Base-by-base conservation (phyloP, 2,888 invertebrate genomes). In the Ophion ventricosus region DNA sequence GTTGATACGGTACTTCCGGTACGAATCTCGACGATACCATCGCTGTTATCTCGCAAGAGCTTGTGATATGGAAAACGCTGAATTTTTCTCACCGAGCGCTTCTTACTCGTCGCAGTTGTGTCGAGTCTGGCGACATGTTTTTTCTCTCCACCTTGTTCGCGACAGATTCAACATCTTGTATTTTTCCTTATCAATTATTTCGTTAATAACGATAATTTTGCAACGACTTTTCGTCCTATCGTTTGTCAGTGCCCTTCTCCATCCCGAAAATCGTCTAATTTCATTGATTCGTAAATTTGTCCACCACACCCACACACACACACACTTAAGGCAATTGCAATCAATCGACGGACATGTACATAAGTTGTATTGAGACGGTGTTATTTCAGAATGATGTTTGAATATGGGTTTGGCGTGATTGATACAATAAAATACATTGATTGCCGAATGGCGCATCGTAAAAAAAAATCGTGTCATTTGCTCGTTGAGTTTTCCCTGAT, bases 401-500 rank as follows among this genome's bases (percentile, higher is more conserved):
- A 75, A 29, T 70, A 81, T 66, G 78, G 56, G 81, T 82, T 81
- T 73, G 66, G 66, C 82, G 82, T 82, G 82, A 84, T 76, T 82
- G 81, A 79, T 82, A 73, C 75, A 79, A 82, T 76, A 84, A 79
- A 23, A 23, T 59, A 75, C 56, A 82, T 63, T 75, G 40, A 57
- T 76, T 76, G 79, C 59, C 73, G 70, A 35, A 63, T 23, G 59
- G 43, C 56, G 64, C n/a, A 11, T 64, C 26, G 23, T 26, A 43
- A 56, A 17, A 56, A 17, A 35, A n/a, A 17, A 17, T 40, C 25
- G 26, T 64, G 8, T 63, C 56, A 20, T n/a, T 69, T 35, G 7
- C 5, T 4, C 25, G 14, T 14, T 2, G 25, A 25, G 25, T 7
- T 7, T 43, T n/a, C 14, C 0, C 49, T 20, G 25, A 7, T 2